These are phyloP conservation scores for Choreutis nemorana DNA, from an alignment of 2,888 invertebrate genomes.

Conservation along the genomic window DNA sequence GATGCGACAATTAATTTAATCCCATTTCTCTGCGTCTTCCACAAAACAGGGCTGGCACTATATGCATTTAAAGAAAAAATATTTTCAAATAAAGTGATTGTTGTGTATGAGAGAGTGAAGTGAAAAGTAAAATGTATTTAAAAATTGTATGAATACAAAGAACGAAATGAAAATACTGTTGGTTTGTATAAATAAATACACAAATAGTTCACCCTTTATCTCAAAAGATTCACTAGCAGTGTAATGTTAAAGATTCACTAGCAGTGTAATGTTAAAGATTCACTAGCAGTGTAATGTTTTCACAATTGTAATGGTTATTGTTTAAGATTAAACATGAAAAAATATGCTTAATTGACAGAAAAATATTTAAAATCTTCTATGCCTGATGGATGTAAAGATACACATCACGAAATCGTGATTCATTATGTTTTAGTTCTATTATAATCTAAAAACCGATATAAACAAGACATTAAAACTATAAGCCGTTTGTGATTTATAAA, in stretches of 20 bases:
- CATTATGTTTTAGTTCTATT: no score
- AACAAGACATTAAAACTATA: not conserved
- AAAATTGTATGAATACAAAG: conserved; percentile 3
- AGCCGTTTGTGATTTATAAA: not conserved
- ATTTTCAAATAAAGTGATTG: conserved; percentile 2
- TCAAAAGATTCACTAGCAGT: conserved; percentile 10
- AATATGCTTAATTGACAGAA: no score
- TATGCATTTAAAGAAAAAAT: conserved; percentile 2
- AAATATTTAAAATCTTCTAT: no score
- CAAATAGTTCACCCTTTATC: conserved; percentile 3
- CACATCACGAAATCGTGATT: no score
- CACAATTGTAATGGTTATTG: no score
- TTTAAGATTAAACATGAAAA: no score
- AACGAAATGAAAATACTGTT: conserved; percentile 2
- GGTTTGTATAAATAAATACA: conserved; percentile 3
- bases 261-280: no score
- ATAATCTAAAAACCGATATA: no score
- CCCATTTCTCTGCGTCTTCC: conserved; percentile 65
- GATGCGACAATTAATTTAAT: conserved; percentile 68
- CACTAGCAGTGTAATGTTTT: no score
- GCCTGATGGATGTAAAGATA: no score
- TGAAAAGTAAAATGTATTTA: conserved; percentile 3
- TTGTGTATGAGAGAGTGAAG: conserved; percentile 1
- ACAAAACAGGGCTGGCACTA: conserved; percentile 39
- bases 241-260: no score